Evolutionary conservation across 1,140 invertebrate species (phyloP).

Genomic region (Pseudomyrmex cubaensis): DNA sequence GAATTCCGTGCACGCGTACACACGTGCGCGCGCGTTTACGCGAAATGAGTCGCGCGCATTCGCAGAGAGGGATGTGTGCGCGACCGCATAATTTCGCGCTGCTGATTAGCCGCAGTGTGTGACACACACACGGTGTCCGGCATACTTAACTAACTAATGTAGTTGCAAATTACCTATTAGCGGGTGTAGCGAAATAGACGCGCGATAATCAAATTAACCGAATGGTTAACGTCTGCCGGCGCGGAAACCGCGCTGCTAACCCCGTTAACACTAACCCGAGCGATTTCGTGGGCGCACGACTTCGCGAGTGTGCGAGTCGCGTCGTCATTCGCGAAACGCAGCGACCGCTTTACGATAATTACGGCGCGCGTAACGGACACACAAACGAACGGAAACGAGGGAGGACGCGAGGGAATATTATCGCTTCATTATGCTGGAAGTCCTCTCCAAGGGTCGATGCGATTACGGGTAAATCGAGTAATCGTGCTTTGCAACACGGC

Average conservation of each 20-base stretch:
- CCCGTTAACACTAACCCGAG: conserved; percentile 62
- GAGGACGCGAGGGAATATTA: conserved; percentile 62
- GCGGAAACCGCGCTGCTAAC: conserved; percentile 52
- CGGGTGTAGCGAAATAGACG: conserved; percentile 72
- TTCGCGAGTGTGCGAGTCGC: neutral
- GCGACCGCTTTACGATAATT: conserved; percentile 19
- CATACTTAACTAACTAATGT: conserved; percentile 78
- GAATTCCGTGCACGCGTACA: neutral
- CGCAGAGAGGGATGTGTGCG: neutral
- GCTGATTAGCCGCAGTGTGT: conserved; percentile 71
- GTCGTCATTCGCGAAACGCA: neutral
- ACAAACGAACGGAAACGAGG: conserved; percentile 40
- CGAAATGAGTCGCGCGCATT: conserved; percentile 11
- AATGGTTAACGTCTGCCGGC: conserved; percentile 75
- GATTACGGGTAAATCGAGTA: conserved; percentile 61
- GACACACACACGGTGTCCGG: conserved; percentile 45
- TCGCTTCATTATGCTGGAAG: conserved; percentile 69
- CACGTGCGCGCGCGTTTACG: conserved; percentile 25
- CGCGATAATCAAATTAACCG: conserved; percentile 78
- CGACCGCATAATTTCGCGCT: conserved; percentile 71
- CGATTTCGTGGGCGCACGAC: conserved; percentile 72
- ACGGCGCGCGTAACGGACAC: no score
- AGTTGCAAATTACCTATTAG: conserved; percentile 80
- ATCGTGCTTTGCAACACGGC: conserved; percentile 37
- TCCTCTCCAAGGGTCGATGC: conserved; percentile 43